A percentile compares a stretch with the other conserved stretches of the same genome.
Conservation (phyloP, 2,888 invertebrate species). For the Cheilosia vulpina region DNA sequence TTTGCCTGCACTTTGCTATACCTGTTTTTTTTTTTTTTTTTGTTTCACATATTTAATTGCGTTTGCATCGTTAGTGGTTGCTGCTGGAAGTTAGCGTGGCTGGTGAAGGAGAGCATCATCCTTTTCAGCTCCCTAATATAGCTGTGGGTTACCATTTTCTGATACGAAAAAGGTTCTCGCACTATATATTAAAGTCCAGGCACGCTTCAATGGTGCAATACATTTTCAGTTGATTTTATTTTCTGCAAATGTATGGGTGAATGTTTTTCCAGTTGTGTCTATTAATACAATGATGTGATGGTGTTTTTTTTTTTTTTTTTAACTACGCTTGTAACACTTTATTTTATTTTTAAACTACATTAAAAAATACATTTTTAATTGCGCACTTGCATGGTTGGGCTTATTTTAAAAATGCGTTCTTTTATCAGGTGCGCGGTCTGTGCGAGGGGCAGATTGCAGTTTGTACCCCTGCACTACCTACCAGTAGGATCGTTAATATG, state of each 20-base stretch:
- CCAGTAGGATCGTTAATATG: not conserved
- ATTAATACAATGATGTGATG: not conserved
- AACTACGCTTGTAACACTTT: constrained; percentile 29
- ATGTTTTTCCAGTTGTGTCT: constrained; percentile 25
- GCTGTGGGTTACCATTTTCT: constrained; percentile 48
- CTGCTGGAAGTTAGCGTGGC: constrained; percentile 10
- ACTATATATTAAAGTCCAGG: constrained; percentile 59
- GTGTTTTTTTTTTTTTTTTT: not conserved
- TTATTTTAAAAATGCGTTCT: constrained; percentile 47
- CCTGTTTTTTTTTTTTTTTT: constrained; percentile 45
- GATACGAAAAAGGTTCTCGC: constrained; percentile 43
- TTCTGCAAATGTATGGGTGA: constrained; percentile 12
- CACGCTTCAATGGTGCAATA: constrained; percentile 57
- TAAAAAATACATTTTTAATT: constrained; percentile 71
- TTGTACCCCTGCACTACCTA: constrained; percentile 9
- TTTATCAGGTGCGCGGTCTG: constrained; percentile 60
- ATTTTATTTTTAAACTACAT: constrained; percentile 67
- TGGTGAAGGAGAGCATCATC: constrained; percentile 38
- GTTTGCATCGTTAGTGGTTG: constrained; percentile 73
- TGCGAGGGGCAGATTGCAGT: constrained; percentile 12
- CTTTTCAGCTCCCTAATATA: constrained; percentile 71
- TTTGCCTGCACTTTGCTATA: constrained; percentile 28
- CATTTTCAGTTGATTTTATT: constrained; percentile 37
- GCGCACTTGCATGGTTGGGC: constrained; percentile 48
- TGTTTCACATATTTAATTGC: constrained; percentile 63